A percentile compares a stretch with the other conserved stretches of the same genome.
Evolutionary conservation across 2,797 vertebrate genomes (phyloP).

Genomic region (Lycodopsis pacificus): DNA sequence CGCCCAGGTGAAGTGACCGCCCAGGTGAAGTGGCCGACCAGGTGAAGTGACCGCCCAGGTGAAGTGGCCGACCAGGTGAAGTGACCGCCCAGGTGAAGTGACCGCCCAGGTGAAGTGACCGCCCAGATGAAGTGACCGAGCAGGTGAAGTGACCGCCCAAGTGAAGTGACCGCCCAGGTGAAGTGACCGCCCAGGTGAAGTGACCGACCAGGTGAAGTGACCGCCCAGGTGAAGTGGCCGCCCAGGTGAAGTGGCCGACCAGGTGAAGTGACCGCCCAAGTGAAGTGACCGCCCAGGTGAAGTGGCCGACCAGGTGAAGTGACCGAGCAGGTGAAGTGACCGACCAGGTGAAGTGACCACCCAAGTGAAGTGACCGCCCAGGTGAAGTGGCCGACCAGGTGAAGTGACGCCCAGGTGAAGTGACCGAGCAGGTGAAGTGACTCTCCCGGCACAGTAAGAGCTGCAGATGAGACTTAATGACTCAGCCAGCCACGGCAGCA

Average conservation of each 20-base stretch:
- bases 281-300: background rate
- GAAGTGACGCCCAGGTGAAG: background rate
- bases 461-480: background rate
- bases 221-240: no score
- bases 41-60: background rate
- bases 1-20: background rate
- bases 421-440: no score
- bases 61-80: background rate
- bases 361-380: background rate
- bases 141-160: background rate
- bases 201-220: background rate
- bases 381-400: background rate
- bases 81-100: background rate
- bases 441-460: background rate
- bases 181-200: background rate
- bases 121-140: background rate
- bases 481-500: background rate
- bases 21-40: no score
- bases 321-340: no score
- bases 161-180: background rate
- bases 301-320: background rate
- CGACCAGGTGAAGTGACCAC: background rate
- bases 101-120: background rate
- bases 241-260: background rate
- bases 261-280: background rate